These are phyloP conservation scores for Macrosoma leucophasiata DNA, from an alignment of 2,888 invertebrate species.

Conservation along the genomic window DNA sequence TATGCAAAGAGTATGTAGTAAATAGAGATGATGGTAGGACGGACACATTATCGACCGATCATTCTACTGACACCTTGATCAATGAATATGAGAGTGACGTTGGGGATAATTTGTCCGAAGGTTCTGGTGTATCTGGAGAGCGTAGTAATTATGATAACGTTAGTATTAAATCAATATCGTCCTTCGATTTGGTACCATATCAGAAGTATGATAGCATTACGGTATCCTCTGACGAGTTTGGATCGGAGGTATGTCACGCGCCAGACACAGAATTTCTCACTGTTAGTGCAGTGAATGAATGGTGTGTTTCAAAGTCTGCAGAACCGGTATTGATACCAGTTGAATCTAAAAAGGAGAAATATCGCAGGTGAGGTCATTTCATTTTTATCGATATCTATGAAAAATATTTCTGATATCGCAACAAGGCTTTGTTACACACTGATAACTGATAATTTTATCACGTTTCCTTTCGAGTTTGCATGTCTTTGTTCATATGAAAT, in stretches of 20 bases:
- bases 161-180: slow-evolving; percentile 70
- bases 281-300: slow-evolving; percentile 72
- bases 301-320: slow-evolving; percentile 63
- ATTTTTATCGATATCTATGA: slow-evolving; percentile 35
- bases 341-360: slow-evolving; percentile 71
- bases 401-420: slow-evolving; percentile 59
- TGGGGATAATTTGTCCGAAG: slow-evolving; percentile 49
- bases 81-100: slow-evolving; percentile 61
- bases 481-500: too few species aligned
- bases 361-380: slow-evolving; percentile 66
- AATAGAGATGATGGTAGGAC: slow-evolving; percentile 53
- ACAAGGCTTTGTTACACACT: slow-evolving; percentile 45
- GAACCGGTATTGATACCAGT: slow-evolving; percentile 61
- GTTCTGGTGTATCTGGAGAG: slow-evolving; percentile 53
- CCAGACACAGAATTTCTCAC: slow-evolving; percentile 66
- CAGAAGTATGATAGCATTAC: slow-evolving; percentile 71
- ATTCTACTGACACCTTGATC: slow-evolving; percentile 66
- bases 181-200: slow-evolving; percentile 69
- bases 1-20: slow-evolving; percentile 52
- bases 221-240: slow-evolving; percentile 69
- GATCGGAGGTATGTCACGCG: slow-evolving; percentile 68
- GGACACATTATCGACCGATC: slow-evolving; percentile 61
- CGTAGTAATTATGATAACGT: slow-evolving; percentile 68
- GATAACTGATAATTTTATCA: slow-evolving; percentile 54
- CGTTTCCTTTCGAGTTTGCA: slow-evolving; percentile 42